Conservation (phyloP, 2,888 invertebrate genomes). For the Cryptophagus acutangulus region DNA sequence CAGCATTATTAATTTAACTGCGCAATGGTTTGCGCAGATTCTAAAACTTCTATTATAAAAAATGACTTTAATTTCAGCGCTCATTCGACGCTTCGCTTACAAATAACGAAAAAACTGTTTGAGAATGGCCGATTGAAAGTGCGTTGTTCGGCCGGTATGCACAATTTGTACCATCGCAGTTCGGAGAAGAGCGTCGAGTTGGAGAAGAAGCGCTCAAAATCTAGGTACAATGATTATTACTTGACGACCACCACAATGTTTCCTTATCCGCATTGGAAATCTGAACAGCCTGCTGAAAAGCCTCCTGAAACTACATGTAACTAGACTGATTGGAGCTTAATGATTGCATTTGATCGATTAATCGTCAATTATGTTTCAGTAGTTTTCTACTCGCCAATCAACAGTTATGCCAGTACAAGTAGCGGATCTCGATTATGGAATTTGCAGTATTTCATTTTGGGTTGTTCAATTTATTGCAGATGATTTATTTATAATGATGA, state of each 20-base stretch:
- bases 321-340: not conserved
- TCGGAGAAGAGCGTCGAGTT: constrained; percentile 62
- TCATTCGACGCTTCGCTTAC: constrained; percentile 38
- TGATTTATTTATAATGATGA: no score
- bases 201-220: constrained; percentile 42
- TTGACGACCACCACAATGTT: constrained; percentile 1
- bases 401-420: no score
- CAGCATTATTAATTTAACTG: no score
- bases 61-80: constrained; percentile 32
- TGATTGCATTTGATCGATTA: not conserved
- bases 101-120: constrained; percentile 38
- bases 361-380: not conserved
- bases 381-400: not conserved
- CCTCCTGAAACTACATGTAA: constrained; percentile 2
- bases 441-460: no score
- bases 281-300: not conserved
- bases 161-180: constrained; percentile 63
- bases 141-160: constrained; percentile 62
- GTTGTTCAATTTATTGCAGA: no score
- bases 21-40: not conserved
- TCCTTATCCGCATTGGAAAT: not conserved
- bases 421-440: no score
- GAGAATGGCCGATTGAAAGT: constrained; percentile 48
- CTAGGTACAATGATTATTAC: not conserved
- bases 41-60: not conserved